phyloP scores from a whole-genome alignment of 2,113 vertebrate genomes.

The Antennarius striatus region DNA sequence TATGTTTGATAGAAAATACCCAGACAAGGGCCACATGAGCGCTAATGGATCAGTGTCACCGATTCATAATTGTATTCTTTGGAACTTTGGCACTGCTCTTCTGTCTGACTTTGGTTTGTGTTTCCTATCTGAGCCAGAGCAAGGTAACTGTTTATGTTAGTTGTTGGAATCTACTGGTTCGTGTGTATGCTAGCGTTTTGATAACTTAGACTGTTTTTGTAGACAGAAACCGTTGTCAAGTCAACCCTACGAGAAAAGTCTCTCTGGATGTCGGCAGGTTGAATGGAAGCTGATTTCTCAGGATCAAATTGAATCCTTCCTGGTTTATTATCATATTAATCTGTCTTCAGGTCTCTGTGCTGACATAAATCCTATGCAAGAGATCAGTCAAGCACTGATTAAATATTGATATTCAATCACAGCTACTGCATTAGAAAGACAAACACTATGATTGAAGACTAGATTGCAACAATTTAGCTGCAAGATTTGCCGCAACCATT shows the following conservation, averaged over 20 bases:
- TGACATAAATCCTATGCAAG: no score
- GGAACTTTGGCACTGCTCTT: slow-evolving; percentile 29
- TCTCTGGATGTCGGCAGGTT: slow-evolving; percentile 10
- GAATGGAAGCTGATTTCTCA: slow-evolving; percentile 5
- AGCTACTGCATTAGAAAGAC: slow-evolving; percentile 24
- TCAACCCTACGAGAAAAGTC: slow-evolving; percentile 46
- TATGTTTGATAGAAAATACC: slow-evolving; percentile 34
- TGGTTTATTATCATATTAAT: slow-evolving; percentile 17
- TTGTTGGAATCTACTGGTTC: slow-evolving; percentile 46
- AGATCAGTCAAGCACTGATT: no score
- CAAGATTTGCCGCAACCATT: not conserved
- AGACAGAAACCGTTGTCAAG: slow-evolving; percentile 59
- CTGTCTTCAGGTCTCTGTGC: not conserved
- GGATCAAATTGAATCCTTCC: slow-evolving; percentile 22
- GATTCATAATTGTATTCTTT: slow-evolving; percentile 26
- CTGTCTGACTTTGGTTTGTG: slow-evolving; percentile 44
- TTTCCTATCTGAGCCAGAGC: slow-evolving; percentile 42
- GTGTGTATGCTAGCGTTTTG: slow-evolving; percentile 62
- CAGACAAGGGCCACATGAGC: slow-evolving; percentile 6
- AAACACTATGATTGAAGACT: slow-evolving; percentile 16
- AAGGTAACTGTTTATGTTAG: slow-evolving; percentile 64
- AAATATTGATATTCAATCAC: slow-evolving; percentile 28
- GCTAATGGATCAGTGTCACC: slow-evolving; percentile 36
- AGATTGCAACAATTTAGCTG: not conserved
- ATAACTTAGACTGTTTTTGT: slow-evolving; percentile 60